Evolutionary conservation across 2,888 invertebrate species (phyloP), one percentile per base, ranked within the genome.

Genomic region (Synanthedon vespiformis): DNA sequence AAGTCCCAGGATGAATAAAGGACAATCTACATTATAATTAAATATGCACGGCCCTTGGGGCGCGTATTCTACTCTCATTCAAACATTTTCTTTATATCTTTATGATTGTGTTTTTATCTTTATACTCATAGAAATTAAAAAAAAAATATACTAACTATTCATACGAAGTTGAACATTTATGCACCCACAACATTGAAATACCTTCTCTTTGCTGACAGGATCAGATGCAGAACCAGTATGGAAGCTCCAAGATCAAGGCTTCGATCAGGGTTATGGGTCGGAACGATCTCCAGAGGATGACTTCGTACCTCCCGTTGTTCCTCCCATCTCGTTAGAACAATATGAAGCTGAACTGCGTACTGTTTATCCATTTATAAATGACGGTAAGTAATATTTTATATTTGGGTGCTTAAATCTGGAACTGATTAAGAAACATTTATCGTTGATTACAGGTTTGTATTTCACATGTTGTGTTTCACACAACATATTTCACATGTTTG

Each of bases 221-320:
- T 88, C 88, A 5, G 80, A 87, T 56, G 84, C 87, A 2, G 88
- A 88, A 55, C 88, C 88, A 1, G 88, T 88, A 47, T 88, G 88
- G 88, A 88, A 88, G 63, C 83, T 88, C 4, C 88, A 88, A 63
- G 89, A 89, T 61, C 86, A 84, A 1, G 86, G 89, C 49, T 90
- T 90, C 69, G 93, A 93, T 76, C 93, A 93, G 70, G 93, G 93
- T 44, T 93, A 93, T 75, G 93, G 92, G 0, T 93, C 92, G 10
- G 93, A 93, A 70, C 83, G 93, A 49, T 93, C 93, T 1, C 93
- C 93, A 1, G 93, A 93, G 75, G 93, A 93, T 59, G 93, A 93
- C 75, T 91, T 90, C 77, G 91, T 92, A 40, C 92, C 92, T 5
- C 90, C 92, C 14, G 80, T 92, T 54, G 90, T 90, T 14, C 81